phyloP scores from a whole-genome alignment of 2,888 invertebrate species.

The Podabrus alpinus region DNA sequence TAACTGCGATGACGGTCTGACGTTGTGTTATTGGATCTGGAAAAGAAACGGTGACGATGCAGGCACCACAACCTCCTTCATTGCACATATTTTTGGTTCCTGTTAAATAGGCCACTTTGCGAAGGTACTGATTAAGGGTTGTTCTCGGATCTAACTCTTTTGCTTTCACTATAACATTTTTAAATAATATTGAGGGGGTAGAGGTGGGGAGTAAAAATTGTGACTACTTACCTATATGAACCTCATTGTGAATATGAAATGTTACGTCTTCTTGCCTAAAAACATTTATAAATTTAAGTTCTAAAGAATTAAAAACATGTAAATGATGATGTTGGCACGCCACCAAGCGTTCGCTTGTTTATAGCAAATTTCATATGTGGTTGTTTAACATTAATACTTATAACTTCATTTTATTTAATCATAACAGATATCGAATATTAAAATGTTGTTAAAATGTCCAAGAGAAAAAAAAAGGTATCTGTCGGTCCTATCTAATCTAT shows the following conservation, averaged over 20 bases:
- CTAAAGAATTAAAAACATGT: no score
- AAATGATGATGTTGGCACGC: no score
- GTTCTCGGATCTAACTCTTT: constrained; percentile 58
- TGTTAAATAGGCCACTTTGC: constrained; percentile 63
- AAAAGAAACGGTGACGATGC: constrained; percentile 60
- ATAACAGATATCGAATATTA: no score
- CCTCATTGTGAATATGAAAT: neutral
- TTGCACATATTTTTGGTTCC: constrained; percentile 75
- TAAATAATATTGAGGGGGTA: neutral
- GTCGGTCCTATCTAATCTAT: no score
- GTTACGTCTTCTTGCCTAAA: neutral
- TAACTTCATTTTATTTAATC: no score
- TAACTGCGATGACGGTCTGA: constrained; percentile 61
- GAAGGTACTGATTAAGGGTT: constrained; percentile 66
- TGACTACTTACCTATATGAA: neutral
- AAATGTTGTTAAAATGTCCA: no score
- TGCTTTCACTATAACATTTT: constrained; percentile 42
- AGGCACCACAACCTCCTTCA: constrained; percentile 75
- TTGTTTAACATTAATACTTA: no score
- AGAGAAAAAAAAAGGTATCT: no score
- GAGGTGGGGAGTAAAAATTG: no score
- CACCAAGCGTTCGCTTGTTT: no score
- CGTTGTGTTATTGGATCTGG: constrained; percentile 58
- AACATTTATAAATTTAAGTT: no score
- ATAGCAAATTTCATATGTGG: no score